Base-by-base conservation (phyloP, 2,113 vertebrate species). In the Atractosteus spatula region DNA sequence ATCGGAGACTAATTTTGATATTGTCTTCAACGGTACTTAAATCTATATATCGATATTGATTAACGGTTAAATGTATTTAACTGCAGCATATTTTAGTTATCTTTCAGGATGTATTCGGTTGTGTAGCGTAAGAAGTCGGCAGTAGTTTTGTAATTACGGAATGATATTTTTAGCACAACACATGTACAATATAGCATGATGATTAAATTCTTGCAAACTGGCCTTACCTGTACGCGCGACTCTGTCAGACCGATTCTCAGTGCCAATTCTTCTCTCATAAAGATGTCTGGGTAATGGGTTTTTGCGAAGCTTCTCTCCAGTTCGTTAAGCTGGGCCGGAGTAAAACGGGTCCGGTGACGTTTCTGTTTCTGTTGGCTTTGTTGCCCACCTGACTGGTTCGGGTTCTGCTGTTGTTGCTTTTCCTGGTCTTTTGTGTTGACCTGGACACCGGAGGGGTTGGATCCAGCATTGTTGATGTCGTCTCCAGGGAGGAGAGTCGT, bases 281-380 rank as follows among this genome's bases (percentile, higher is more conserved):
- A 97, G 92, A 98, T 97, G 75, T 99, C 96, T 0, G 97, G 96
- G 81, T 98, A 98, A 84, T 97, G 96, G 41, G 96, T 98, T 78
- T 98, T 96, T 80, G 97, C 95, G 89, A 99, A 99, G 91, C 96
- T 97, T 73, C 95, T 87, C 91, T 98, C 97, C 83, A 98, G 83
- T 83, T 96, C 96, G 86, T 98, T 97, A 77, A 99, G 95, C 86
- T 99, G 97, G 4, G 96, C 93, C 3, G 96, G 95, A 0, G 96
- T 99, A 91, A 99, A 99, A 81, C 96, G 95, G 75, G 97, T 99
- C 80, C 96, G 93, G 83, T 97, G 94, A 71, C 97, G 91, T 85
- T 97, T 98, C 88, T 97, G 96, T 78, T 98, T 99, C 87, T 97
- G 92, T 55, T 93, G 96, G 72, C 86, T 88, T 84, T 94, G 93